Base-by-base conservation (phyloP, 2,797 vertebrate species). In the Chaetodon trifasciatus region DNA sequence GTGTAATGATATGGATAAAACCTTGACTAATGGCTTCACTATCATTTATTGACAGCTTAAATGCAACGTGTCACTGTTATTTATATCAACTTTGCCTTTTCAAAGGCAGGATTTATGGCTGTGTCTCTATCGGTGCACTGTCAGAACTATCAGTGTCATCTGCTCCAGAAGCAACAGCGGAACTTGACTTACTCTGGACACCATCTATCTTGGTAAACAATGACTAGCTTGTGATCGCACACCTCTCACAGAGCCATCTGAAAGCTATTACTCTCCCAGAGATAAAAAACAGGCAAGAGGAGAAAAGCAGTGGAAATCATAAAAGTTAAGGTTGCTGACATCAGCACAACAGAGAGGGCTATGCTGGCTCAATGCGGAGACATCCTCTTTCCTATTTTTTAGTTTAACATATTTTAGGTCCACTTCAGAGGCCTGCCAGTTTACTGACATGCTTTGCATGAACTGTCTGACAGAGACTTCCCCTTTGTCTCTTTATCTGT, bases 331-430 rank as follows among this genome's bases (percentile, higher is more conserved):
- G 77, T 23, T 79, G 88, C 92, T 92, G 92, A 93, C 81, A 79
- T 89, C 90, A 92, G 90, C 82, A 53, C 4, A 74, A 70, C 28
- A 65, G 28, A 37, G 49, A 78, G 57, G 53, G 62, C 67, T 66
- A 72, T 75, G 70, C 67, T 91, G 88, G 91, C 94, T 77, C 56
- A 28, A 75, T 60, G 28, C 13, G 42, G 69, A 92, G 86, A 91
- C 76, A 81, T 90, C 86, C 86, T 83, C 86, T 81, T 67, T 72
- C 72, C 74, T 85, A 85, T 95, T 95, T 92, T 93, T 86, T 85
- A 80, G 80, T 88, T 91, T 86, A 83, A 93, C 91, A 93, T 91
- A 80, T 81, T 82, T 83, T 77, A 74, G 72, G 65, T 85, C 84
- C 62, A 70, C 44, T 79, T 79, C 39, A 78, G 73, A 63, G 61